Base-by-base conservation (phyloP, 2,113 vertebrate genomes). In the Chinchilla lanigera region DNA sequence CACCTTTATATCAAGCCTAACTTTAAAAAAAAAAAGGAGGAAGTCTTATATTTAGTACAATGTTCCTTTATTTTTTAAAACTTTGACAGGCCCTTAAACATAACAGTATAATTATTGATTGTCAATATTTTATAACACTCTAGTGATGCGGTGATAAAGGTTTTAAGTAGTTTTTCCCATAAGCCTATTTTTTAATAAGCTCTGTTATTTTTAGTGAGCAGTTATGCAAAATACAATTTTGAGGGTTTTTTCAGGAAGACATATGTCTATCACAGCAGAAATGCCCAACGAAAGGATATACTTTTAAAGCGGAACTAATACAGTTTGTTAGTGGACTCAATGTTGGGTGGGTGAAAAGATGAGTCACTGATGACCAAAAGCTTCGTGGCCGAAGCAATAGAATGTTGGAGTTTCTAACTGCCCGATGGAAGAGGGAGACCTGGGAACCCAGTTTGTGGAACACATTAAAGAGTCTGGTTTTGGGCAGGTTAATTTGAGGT, bases 381-480 rank as follows among this genome's bases (percentile, higher is more conserved):
- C 35, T 77, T 86, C 38, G 35, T 88, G 94, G 33, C 38, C 30
- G 69, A 58, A 93, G 41, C 14, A 80, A 24, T 90, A 35, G 41
- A 90, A 73, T 75, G 75, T 65, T 84, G 2, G 52, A 54, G 30
- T 91, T 91, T 56, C 41, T 67, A 30, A 69, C 33, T 80, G 33
- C 47, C 67, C 56, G 35, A 20, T 83, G 4, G 44, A 78, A 7
- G 24, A 63, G 9, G 20, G 26, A 65, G 41, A 22, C 41, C 0
- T 44, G 33, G 47, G 38, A 89, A 26, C n/a, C 1, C 54, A n/a
- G 19, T 35, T 86, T 86, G 33, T 33, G 38, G 44, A 7, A 54
- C 16, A 90, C 16, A 33, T 35, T 61, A 56, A 86, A 90, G 54
- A 28, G n/a, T 90, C 89, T 95, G 71, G 78, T 63, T 84, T 92